Percentiles rank a stretch among this genome's conserved stretches.
Evolutionary conservation across 2,797 vertebrate species (phyloP).

Genomic region (Tokudaia muenninki): DNA sequence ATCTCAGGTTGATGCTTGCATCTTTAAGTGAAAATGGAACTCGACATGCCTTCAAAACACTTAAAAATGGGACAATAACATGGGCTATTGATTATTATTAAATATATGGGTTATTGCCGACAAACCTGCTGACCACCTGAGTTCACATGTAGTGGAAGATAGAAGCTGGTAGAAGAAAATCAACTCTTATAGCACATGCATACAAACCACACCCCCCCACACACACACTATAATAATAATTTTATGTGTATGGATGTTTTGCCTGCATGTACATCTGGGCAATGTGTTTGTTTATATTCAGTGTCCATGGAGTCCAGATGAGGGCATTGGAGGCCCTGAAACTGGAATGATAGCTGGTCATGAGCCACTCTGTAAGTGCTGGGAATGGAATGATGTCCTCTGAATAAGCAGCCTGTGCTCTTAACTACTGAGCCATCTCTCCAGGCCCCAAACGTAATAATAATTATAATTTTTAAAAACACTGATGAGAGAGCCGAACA

Average conservation of each 20-base stretch:
- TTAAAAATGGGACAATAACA: background rate
- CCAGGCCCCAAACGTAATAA: too few species aligned
- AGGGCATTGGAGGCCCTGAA: background rate
- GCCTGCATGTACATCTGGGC: background rate
- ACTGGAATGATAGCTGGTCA: background rate
- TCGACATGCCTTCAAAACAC: background rate
- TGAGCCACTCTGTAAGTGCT: background rate
- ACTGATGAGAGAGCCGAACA: background rate
- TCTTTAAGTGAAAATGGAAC: background rate
- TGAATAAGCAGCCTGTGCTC: background rate
- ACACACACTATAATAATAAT: background rate
- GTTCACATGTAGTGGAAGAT: background rate
- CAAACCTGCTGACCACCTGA: background rate
- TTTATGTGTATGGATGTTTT: background rate
- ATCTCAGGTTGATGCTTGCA: background rate
- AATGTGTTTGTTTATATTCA: background rate
- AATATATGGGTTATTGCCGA: background rate
- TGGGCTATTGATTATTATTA: background rate
- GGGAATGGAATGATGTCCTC: background rate
- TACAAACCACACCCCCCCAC: background rate
- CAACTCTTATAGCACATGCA: background rate
- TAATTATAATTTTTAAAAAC: background rate
- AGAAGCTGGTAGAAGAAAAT: background rate
- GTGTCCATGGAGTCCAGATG: too few species aligned
- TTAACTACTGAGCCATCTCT: background rate